phyloP scores from a whole-genome alignment of 2,888 invertebrate species.

The Hemistola chrysoprasaria region DNA sequence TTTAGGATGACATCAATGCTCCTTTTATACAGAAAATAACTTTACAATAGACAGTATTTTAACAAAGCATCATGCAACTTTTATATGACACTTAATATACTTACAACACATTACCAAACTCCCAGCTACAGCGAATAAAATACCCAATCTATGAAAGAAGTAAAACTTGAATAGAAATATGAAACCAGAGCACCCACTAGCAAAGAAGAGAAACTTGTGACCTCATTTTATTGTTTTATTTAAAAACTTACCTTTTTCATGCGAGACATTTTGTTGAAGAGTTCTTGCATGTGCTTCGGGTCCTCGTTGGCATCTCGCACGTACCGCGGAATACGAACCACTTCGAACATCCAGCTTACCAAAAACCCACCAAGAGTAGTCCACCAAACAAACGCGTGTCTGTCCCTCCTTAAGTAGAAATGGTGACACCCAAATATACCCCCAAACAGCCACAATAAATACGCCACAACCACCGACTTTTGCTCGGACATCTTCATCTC shows the following conservation, averaged over 20 bases:
- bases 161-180: constrained; percentile 3
- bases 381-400: constrained; percentile 96
- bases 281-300: constrained; percentile 84
- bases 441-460: constrained; percentile 93
- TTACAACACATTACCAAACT: constrained; percentile 2
- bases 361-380: constrained; percentile 94
- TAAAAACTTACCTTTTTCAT: constrained; percentile 83
- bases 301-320: constrained; percentile 91
- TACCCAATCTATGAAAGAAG: constrained; percentile 11
- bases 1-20: no score
- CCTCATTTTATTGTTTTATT: constrained; percentile 17
- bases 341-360: constrained; percentile 93
- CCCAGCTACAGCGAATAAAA: constrained; percentile 3
- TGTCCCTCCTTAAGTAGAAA: constrained; percentile 93
- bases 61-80: no score
- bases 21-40: no score
- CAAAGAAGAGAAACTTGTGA: constrained; percentile 8
- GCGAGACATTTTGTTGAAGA: constrained; percentile 83
- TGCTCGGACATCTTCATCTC: constrained; percentile 38
- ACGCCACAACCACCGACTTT: constrained; percentile 87
- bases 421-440: constrained; percentile 95
- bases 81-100: no score
- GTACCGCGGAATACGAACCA: constrained; percentile 92
- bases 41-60: no score
- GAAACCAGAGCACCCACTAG: constrained; percentile 2